Base-by-base conservation (phyloP, 1,140 invertebrate genomes). In the Calliopsis andreniformis region DNA sequence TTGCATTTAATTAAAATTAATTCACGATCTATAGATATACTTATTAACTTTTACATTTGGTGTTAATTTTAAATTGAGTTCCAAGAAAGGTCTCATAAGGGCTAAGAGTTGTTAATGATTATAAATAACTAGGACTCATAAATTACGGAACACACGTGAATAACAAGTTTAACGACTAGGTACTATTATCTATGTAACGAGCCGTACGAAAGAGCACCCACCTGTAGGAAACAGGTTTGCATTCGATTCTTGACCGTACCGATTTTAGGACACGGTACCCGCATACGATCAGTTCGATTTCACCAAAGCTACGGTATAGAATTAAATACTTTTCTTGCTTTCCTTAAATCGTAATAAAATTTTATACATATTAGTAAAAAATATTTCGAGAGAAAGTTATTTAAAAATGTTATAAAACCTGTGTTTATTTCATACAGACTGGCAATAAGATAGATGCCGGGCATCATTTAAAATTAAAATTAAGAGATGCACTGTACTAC, bases 241-340 rank as follows among this genome's bases (percentile, higher is more conserved):
- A 25, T 61, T 47, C 55, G 42, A 47, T 35, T 25, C 39, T 58
- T 58, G 67, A 70, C 55, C 39, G 30, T 16, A 61, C 32, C 55
- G 39, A 59, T 70, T 70, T 59, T 59, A 6, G 67, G 35, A 35
- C 55, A n/a, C n/a, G 28, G n/a, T 4, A 3, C 68, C 68, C 68
- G 68, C 68, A 70, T 70, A 10, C 2, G 18, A 55, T 55, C 32
- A 1, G 7, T 14, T 68, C 25, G 18, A 56, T 68, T 42, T 8
- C 35, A 10, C 12, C 5, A 16, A 42, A 10, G 14, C 32, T 4
- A 47, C 18, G 43, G 10, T n/a, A 47, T n/a, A 47, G 43, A 49
- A 49, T 49, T 49, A 14, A 47, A 4, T 45, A 18, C 3, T 45
- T 45, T 45, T n/a, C n/a, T 35, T 8, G 42, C 12, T 14, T 43